Conservation (phyloP, 2,888 invertebrate species). For the Melinaea marsaeus region DNA sequence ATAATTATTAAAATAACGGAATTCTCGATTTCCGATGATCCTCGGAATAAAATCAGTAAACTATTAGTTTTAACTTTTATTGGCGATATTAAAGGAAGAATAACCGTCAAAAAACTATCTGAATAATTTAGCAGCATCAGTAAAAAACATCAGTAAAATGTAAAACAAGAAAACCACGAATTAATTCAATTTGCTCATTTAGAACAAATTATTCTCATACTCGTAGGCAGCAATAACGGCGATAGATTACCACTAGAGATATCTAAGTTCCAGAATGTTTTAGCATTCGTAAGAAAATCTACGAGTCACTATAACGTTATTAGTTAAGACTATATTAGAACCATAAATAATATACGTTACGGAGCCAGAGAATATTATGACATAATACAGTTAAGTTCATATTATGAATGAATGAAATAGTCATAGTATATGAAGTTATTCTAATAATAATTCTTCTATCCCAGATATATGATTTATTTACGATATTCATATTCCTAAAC, state of each 20-base stretch:
- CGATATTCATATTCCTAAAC: constrained; percentile 12
- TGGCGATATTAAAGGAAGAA: too few relatives aligned
- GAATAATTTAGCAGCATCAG: neutral
- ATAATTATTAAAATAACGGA: too few relatives aligned
- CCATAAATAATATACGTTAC: neutral
- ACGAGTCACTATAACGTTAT: neutral
- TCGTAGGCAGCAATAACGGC: neutral
- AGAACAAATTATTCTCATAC: neutral
- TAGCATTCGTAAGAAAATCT: neutral
- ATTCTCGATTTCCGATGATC: too few relatives aligned
- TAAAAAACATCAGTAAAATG: neutral
- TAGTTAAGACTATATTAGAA: neutral
- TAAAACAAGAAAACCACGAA: neutral
- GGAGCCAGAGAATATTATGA: constrained; percentile 17
- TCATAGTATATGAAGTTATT: constrained; percentile 12
- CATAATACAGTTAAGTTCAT: neutral
- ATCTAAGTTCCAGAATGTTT: constrained; percentile 4
- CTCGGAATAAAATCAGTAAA: too few relatives aligned
- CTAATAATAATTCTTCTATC: constrained; percentile 8
- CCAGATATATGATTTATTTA: constrained; percentile 5
- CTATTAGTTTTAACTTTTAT: too few relatives aligned
- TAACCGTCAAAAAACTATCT: neutral
- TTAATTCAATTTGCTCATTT: neutral
- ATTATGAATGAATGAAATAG: constrained; percentile 15
- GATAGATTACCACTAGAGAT: neutral